phyloP scores from a whole-genome alignment of 2,797 vertebrate genomes.

The Rhabdomys pumilio region DNA sequence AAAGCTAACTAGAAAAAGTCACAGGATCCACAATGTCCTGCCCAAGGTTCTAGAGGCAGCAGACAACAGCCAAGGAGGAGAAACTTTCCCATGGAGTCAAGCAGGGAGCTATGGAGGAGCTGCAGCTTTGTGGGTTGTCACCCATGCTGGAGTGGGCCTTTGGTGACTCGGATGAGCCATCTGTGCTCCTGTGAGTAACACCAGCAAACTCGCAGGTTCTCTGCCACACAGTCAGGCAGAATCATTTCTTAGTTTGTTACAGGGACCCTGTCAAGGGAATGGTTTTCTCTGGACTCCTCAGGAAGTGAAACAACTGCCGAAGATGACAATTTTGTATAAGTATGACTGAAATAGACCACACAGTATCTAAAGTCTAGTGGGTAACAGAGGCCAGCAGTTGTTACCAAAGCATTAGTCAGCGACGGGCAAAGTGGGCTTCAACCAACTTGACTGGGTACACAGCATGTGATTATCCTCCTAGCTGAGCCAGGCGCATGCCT shows the following conservation, averaged over 20 bases:
- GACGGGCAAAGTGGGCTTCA: not conserved
- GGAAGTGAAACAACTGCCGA: not conserved
- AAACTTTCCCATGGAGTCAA: not conserved
- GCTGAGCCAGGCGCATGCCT: not conserved
- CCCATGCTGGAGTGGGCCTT: not conserved
- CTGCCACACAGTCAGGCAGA: not conserved
- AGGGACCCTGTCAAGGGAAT: not conserved
- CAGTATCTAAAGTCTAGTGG: not conserved
- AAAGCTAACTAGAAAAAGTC: not conserved
- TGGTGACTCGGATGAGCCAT: too few relatives aligned
- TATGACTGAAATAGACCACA: not conserved
- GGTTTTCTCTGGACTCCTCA: not conserved
- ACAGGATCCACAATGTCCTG: not conserved
- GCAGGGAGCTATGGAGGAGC: too few relatives aligned
- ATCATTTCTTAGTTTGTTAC: too few relatives aligned
- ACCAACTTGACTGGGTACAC: too few relatives aligned
- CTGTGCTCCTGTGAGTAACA: not conserved
- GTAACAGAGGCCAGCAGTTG: not conserved
- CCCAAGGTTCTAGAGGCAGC: not conserved
- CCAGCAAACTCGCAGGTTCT: not conserved
- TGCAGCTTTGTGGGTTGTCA: not conserved
- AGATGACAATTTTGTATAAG: not conserved
- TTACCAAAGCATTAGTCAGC: not conserved
- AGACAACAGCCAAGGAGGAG: not conserved
- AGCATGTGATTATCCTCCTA: not conserved